Evolutionary conservation across 1,140 invertebrate species (phyloP), one percentile per base, ranked within the genome.

Genomic region (Tribolium castaneum): DNA sequence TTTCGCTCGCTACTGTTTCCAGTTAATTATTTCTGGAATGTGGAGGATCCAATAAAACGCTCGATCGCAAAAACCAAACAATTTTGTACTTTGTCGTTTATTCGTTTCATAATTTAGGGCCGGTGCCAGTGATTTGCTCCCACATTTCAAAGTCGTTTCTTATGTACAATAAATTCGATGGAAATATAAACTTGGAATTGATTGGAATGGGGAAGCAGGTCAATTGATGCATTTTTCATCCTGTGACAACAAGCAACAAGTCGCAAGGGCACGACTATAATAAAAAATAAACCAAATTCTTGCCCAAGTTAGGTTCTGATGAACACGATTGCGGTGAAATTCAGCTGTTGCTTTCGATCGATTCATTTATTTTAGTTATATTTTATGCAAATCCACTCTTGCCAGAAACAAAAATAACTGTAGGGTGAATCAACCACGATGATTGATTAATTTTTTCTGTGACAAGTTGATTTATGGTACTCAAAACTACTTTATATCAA

Each of bases 111-210:
- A 45, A 66, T 66, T 30, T 66, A 35, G 25, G 59, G 30, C 19
- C 59, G 34, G 13, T 66, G 12, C 25, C 7, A 66, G 59, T 66
- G 59, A 66, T 66, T 66, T 66, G 59, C 59, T 66, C 59, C 59
- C 59, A 66, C 34, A 66, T 34, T 66, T 39, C 13, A 34, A 66
- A 66, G 25, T 66, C 59, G 13, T 66, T 66, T 35, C 6, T 35
- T 66, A 66, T 66, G 12, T 66, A 66, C 59, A 66, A 12, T 66
- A 66, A 66, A 12, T 62, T 62, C 22, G 19, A 30, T 66, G 59
- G 59, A 66, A 66, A 66, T 35, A 66, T 66, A 66, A 66, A 66
- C 59, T 22, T 66, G 59, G n/a, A 30, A 66, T 66, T 66, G 59
- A 66, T 66, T 12, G 59, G 6, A 30, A 66, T 13, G 25, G 25